phyloP scores from a whole-genome alignment of 2,113 vertebrate species.

The Numida meleagris region DNA sequence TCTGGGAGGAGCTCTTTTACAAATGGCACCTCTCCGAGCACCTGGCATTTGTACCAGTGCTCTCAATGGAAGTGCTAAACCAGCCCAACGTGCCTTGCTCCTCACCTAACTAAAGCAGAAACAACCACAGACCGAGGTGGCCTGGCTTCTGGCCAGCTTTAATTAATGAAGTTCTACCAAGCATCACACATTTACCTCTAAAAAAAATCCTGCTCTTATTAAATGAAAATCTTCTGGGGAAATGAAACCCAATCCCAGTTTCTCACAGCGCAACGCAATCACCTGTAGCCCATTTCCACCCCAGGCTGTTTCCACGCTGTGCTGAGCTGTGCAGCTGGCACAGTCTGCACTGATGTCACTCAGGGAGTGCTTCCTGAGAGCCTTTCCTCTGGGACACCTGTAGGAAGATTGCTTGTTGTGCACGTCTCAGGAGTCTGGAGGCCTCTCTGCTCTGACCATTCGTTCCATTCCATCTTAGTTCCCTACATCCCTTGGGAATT shows the following conservation, averaged over 20 bases:
- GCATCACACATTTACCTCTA: neutral
- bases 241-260: neutral
- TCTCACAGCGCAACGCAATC: neutral
- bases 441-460: neutral
- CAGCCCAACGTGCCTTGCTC: neutral
- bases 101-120: constrained; percentile 16
- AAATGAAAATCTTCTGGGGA: neutral
- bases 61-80: neutral
- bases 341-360: accelerated
- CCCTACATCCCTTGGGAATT: neutral
- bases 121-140: neutral
- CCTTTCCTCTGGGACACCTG: neutral
- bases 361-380: accelerated
- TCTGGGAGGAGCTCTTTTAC: neutral
- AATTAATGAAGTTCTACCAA: constrained; percentile 38
- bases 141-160: constrained; percentile 1
- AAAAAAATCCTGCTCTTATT: neutral
- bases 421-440: neutral
- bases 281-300: neutral
- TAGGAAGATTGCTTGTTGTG: neutral
- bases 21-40: neutral
- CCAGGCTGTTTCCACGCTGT: neutral
- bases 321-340: neutral
- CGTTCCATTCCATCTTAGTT: neutral
- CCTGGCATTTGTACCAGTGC: neutral